Evolutionary conservation across 2,797 vertebrate species (phyloP).

Genomic region (Streptopelia turtur): DNA sequence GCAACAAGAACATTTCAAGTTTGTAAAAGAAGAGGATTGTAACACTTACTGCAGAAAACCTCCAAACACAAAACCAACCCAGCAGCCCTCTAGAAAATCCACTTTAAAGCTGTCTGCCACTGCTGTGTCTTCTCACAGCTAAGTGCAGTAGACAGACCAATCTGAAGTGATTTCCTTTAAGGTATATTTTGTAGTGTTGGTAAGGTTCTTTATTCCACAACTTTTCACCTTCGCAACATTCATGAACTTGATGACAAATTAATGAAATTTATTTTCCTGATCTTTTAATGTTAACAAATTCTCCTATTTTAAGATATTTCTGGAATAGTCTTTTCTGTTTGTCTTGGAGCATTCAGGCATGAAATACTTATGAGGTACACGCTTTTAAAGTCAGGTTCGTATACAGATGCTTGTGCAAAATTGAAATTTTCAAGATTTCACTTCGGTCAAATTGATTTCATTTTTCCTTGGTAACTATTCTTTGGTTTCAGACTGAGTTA

Average conservation of each 20-base stretch:
- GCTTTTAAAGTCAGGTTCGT: neutral
- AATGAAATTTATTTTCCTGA: neutral
- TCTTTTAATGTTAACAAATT: neutral
- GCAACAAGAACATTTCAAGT: neutral
- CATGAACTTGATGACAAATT: neutral
- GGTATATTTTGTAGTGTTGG: neutral
- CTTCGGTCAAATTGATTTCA: neutral
- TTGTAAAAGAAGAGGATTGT: neutral
- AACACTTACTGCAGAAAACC: neutral
- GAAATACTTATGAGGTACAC: neutral
- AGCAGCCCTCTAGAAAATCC: neutral
- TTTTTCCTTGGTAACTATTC: neutral
- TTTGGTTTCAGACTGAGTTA: neutral
- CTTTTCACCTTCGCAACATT: neutral
- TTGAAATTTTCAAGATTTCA: neutral
- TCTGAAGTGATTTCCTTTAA: conserved; percentile 12
- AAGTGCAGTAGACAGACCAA: neutral
- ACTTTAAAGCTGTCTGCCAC: neutral
- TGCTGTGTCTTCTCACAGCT: conserved; percentile 9
- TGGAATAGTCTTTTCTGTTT: neutral
- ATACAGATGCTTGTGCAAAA: neutral
- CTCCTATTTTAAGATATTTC: neutral
- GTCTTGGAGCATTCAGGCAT: neutral
- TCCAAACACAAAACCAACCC: neutral
- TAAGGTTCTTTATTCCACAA: neutral